These are phyloP conservation scores for Exocentrus adspersus DNA, from an alignment of 2,888 invertebrate genomes.

Conservation along the genomic window DNA sequence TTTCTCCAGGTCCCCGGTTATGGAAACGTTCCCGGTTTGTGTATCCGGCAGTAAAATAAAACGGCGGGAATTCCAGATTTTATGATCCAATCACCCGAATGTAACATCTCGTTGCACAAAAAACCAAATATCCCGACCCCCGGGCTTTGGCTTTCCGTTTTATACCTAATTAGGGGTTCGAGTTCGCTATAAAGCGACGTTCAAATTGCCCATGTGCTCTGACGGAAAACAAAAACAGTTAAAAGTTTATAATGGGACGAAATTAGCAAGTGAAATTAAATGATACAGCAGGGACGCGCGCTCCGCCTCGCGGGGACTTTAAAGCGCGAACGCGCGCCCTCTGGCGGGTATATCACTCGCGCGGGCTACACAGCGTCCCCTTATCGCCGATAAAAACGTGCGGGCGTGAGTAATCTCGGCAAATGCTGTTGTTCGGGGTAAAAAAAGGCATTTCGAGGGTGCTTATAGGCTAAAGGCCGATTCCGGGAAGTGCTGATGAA, in stretches of 20 bases:
- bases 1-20: too few species aligned
- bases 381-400: slow-evolving; percentile 11
- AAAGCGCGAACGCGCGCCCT: slow-evolving; percentile 16
- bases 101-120: too few species aligned
- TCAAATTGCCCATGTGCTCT: slow-evolving; percentile 7
- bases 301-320: slow-evolving; percentile 17
- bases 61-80: too few species aligned
- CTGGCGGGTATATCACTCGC: not conserved
- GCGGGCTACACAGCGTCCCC: not conserved
- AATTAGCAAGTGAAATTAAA: slow-evolving; percentile 43
- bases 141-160: too few species aligned
- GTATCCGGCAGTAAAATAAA: too few species aligned
- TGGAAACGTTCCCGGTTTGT: too few species aligned
- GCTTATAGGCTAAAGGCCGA: not conserved
- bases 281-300: slow-evolving; percentile 25
- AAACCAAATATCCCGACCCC: too few species aligned
- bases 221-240: slow-evolving; percentile 23
- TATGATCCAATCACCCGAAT: too few species aligned
- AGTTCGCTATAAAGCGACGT: slow-evolving; percentile 4
- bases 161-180: too few species aligned
- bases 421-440: not conserved
- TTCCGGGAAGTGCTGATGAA: not conserved
- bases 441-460: not conserved
- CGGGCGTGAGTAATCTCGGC: slow-evolving; percentile 2
- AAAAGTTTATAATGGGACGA: slow-evolving; percentile 36